Conservation (phyloP, 1,140 invertebrate species). For the Lanistes nyassanus region DNA sequence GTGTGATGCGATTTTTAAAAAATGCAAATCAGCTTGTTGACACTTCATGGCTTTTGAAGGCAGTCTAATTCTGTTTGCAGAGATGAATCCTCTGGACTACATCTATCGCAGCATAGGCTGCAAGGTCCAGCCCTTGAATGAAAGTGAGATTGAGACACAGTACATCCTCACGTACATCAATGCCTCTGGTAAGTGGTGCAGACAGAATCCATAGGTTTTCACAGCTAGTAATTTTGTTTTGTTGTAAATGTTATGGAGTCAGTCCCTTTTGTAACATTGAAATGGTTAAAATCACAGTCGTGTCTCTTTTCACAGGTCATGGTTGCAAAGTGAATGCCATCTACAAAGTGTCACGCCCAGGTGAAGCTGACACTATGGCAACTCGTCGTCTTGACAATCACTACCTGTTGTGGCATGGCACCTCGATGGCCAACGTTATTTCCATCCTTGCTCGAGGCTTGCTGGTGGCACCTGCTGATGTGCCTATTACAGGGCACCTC, state of each 20-base stretch:
- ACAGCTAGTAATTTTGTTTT: too few species aligned
- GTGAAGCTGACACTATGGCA: conserved; percentile 51
- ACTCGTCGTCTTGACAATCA: conserved; percentile 51
- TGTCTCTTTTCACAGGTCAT: conserved; percentile 29
- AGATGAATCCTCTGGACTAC: conserved; percentile 68
- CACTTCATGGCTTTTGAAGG: not conserved
- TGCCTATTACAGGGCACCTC: conserved; percentile 55
- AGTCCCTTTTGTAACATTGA: too few species aligned
- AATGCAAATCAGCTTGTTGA: not conserved
- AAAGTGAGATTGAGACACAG: conserved; percentile 61
- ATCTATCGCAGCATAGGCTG: conserved; percentile 65
- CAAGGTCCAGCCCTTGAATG: conserved; percentile 57
- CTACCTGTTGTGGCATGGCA: conserved; percentile 69
- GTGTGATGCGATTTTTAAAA: not conserved
- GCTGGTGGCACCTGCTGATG: conserved; percentile 63
- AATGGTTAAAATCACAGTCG: too few species aligned
- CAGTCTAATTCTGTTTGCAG: conserved; percentile 39
- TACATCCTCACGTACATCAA: conserved; percentile 69
- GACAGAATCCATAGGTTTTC: too few species aligned
- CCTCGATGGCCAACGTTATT: conserved; percentile 63
- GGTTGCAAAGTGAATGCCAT: conserved; percentile 60
- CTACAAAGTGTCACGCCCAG: conserved; percentile 56
- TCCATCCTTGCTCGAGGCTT: conserved; percentile 65
- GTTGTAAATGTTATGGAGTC: too few species aligned
- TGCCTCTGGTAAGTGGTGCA: conserved; percentile 57